phyloP scores from a whole-genome alignment of 2,888 invertebrate genomes.

The Lepetodrilus schrolli region DNA sequence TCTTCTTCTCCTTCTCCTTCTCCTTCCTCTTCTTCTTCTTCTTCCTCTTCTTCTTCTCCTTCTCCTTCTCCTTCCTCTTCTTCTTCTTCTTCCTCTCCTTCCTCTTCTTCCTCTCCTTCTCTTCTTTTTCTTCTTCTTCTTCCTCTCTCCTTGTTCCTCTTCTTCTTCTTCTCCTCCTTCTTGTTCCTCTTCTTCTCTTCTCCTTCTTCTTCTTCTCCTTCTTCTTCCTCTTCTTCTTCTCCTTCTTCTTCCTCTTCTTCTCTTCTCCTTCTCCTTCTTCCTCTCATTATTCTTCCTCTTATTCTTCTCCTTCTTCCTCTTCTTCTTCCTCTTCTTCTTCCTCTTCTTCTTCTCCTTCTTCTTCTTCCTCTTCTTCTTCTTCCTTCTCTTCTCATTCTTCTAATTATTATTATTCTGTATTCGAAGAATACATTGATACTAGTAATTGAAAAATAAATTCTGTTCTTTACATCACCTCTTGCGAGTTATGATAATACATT shows the following conservation, averaged over 20 bases:
- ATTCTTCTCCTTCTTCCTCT: neutral
- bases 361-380: neutral
- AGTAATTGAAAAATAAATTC: too few relatives aligned
- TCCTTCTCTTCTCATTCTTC: neutral
- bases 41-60: neutral
- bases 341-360: neutral
- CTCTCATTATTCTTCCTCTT: neutral
- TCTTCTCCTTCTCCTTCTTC: neutral
- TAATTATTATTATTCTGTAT: too few relatives aligned
- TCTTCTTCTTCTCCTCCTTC: neutral
- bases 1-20: slow-evolving; percentile 23
- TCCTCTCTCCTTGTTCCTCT: neutral
- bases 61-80: slow-evolving; percentile 1
- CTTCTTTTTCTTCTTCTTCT: slow-evolving; percentile 24
- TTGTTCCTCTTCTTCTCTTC: neutral
- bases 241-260: neutral
- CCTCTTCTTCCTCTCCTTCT: neutral
- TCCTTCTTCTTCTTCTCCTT: neutral
- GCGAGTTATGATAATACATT: too few relatives aligned
- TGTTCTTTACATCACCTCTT: too few relatives aligned
- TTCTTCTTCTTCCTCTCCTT: slow-evolving; percentile 3
- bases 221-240: neutral
- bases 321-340: neutral
- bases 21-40: slow-evolving; percentile 5
- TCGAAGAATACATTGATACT: too few relatives aligned